Percentiles rank a stretch among this genome's conserved stretches.
phyloP scores from a whole-genome alignment of 2,888 invertebrate genomes.

The Nemoura dubitans region DNA sequence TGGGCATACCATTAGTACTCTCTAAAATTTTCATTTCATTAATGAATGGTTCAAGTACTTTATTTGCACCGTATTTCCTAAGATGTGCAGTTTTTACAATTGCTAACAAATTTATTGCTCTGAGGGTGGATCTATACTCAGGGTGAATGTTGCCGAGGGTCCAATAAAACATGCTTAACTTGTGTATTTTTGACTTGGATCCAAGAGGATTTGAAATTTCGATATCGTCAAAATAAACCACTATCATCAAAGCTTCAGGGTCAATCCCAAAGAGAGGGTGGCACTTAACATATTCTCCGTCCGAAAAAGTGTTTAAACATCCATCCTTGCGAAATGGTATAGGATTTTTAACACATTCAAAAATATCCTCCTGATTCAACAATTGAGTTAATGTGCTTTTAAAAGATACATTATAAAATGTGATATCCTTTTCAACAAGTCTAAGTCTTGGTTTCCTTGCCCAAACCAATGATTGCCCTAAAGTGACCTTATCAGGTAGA shows the following conservation, averaged over 20 bases:
- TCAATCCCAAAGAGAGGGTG: background rate
- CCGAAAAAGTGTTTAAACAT: background rate
- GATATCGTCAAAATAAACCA: background rate
- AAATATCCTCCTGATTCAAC: background rate
- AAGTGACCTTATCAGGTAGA: background rate
- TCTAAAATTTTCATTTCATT: background rate
- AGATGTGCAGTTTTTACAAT: background rate
- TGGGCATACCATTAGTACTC: background rate
- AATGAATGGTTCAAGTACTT: conserved; percentile 2
- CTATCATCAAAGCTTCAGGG: background rate
- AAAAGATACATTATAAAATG: background rate
- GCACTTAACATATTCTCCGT: background rate
- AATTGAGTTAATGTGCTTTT: background rate
- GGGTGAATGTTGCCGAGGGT: background rate
- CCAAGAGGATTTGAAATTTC: conserved; percentile 15
- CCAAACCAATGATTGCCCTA: background rate
- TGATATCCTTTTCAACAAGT: background rate
- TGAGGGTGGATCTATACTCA: background rate
- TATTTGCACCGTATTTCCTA: background rate
- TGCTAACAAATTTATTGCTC: background rate
- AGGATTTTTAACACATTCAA: background rate
- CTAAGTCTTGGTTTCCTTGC: background rate
- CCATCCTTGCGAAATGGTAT: background rate
- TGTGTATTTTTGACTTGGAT: background rate
- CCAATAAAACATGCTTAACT: too few relatives aligned